phyloP scores from a whole-genome alignment of 2,113 vertebrate genomes.

The Rhinolophus ferrumequinum region DNA sequence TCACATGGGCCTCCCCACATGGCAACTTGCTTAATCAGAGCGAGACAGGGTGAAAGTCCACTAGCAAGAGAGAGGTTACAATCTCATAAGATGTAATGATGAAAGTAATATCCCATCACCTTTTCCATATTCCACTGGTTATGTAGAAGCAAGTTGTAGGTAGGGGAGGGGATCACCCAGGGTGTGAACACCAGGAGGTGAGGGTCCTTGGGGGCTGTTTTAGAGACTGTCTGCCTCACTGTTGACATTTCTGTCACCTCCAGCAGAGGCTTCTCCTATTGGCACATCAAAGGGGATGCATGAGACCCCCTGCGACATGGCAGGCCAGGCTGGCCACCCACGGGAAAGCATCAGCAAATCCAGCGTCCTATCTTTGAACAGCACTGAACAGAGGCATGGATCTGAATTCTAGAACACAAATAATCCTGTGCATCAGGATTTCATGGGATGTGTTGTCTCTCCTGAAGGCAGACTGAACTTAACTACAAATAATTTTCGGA shows the following conservation, averaged over 20 bases:
- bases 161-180: background rate
- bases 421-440: background rate
- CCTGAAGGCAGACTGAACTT: background rate
- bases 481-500: background rate
- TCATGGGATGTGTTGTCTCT: background rate
- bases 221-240: too few relatives aligned
- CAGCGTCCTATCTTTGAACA: background rate
- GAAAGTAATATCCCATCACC: background rate
- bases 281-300: background rate
- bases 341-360: background rate
- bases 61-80: background rate
- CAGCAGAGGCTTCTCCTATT: background rate
- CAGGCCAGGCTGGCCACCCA: background rate
- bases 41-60: background rate
- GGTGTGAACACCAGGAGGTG: rapidly evolving
- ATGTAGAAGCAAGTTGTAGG: background rate
- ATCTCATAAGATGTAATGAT: too few relatives aligned
- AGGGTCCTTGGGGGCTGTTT: background rate
- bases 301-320: background rate
- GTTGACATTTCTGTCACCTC: background rate
- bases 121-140: background rate
- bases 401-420: background rate
- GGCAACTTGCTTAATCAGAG: background rate
- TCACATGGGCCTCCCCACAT: background rate
- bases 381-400: background rate